phyloP scores from a whole-genome alignment of 2,888 invertebrate species.

The Drosophila niveifrons region DNA sequence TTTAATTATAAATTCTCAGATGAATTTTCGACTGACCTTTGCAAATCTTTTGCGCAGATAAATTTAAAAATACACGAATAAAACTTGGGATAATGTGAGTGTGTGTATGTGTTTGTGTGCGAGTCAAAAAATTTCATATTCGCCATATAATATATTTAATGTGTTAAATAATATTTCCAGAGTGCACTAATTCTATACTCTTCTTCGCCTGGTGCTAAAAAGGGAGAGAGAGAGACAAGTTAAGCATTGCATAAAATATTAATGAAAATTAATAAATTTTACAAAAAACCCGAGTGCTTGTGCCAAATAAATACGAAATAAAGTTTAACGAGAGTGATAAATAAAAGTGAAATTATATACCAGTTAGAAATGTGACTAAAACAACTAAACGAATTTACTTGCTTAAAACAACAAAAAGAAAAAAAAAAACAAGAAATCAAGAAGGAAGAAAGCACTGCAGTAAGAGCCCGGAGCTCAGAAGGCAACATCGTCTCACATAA shows the following conservation, averaged over 20 bases:
- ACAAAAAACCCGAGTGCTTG: conserved; percentile 38
- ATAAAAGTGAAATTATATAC: conserved; percentile 55
- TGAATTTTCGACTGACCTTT: background rate
- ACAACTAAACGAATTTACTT: conserved; percentile 51
- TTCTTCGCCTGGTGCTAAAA: conserved; percentile 50
- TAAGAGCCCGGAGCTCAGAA: conserved; percentile 40
- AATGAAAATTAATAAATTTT: conserved; percentile 18
- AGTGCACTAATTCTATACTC: conserved; percentile 48
- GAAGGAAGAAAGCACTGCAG: conserved; percentile 37
- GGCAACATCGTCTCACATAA: conserved; percentile 25
- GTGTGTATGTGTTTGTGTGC: conserved; percentile 18
- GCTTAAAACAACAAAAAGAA: conserved; percentile 31
- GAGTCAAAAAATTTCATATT: background rate
- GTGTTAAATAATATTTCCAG: conserved; percentile 35
- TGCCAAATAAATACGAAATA: conserved; percentile 40
- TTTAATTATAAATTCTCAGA: background rate
- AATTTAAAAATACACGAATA: background rate
- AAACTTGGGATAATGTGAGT: background rate
- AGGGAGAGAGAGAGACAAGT: conserved; percentile 28
- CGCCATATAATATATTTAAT: conserved; percentile 11
- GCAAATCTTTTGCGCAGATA: background rate
- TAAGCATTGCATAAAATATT: conserved; percentile 20
- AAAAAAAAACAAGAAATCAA: conserved; percentile 16
- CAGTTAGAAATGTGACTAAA: conserved; percentile 75
- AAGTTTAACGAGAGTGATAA: conserved; percentile 42